phyloP scores from a whole-genome alignment of 2,888 invertebrate species.

The Cephus rjabovi region DNA sequence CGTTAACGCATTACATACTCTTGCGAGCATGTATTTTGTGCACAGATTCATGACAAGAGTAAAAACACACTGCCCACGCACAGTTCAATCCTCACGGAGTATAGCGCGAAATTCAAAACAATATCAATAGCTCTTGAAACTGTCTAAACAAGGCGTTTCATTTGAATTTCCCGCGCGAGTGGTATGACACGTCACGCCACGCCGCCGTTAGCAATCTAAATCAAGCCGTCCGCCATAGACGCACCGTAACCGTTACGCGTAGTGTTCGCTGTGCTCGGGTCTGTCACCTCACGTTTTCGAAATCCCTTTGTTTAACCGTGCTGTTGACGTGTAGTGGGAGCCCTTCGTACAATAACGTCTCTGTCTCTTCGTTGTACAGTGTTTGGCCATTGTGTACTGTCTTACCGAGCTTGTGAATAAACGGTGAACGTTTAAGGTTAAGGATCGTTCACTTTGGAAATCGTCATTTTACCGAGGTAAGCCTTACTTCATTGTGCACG shows the following conservation, averaged over 20 bases:
- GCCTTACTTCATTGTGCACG: not conserved
- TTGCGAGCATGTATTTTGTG: not conserved
- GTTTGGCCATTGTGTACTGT: not conserved
- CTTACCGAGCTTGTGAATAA: not conserved
- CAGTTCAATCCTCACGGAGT: not conserved
- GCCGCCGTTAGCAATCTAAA: not conserved
- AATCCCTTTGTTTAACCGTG: not conserved
- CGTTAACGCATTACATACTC: not conserved
- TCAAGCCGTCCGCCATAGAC: not conserved
- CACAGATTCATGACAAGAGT: not conserved
- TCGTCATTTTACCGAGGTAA: not conserved
- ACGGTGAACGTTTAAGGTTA: not conserved
- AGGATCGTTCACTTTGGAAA: not conserved
- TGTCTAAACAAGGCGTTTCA: not conserved
- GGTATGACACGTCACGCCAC: not conserved
- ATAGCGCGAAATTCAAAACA: not conserved
- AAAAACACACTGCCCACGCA: not conserved
- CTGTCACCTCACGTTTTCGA: not conserved
- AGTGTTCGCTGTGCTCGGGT: not conserved
- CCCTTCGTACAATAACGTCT: not conserved
- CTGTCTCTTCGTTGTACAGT: not conserved
- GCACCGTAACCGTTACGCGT: not conserved
- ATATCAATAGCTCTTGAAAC: not conserved
- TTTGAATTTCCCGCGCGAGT: not conserved
- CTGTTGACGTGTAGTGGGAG: not conserved